Evolutionary conservation across 2,797 vertebrate genomes (phyloP), one percentile per base, ranked within the genome.

Genomic region (Ficedula albicollis): DNA sequence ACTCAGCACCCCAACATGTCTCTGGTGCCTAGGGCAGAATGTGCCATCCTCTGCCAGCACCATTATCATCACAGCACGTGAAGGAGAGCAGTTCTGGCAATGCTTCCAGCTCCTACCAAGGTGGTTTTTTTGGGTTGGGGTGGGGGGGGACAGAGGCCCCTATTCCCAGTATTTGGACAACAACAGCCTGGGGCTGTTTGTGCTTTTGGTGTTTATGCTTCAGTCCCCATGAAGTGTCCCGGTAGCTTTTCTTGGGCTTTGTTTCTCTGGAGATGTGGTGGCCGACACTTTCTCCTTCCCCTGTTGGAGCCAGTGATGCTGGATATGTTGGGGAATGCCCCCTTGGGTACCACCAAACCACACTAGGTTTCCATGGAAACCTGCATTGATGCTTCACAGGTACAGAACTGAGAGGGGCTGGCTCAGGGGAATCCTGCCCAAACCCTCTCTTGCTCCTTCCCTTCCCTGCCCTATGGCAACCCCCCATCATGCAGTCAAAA

Each of bases 331-430:
- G 98, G 55, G 67, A 81, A 77, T 87, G 48, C 77, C 86, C 83
- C 41, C 2, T 30, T 4, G 98, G 98, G 98, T 98, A 98, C 98
- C 97, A 95, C 97, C 97, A 97, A 98, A 97, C 98, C 98, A 30
- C 10, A 97, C 99, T 96, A 97, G 95, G 98, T 99, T 98, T 98
- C 98, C 98, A 98, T 99, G 98, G 99, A 97, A 97, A 98, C 97
- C 52, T n/a, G 52, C 92, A 38, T 70, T 14, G 85, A 51, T 95
- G 60, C 27, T 38, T 59, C 4, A 49, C 60, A 82, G 83, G 77
- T 96, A 59, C 68, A 23, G 82, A 67, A 60, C 89, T 49, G 49
- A 51, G 79, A 87, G 87, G 81, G 77, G 63, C 92, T 88, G 83
- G 60, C 13, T 21, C 52, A 11, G 43, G 52, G 49, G 55, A n/a